Base-by-base conservation (phyloP, 2,797 vertebrate genomes). In the Leptatherina wallacei region DNA sequence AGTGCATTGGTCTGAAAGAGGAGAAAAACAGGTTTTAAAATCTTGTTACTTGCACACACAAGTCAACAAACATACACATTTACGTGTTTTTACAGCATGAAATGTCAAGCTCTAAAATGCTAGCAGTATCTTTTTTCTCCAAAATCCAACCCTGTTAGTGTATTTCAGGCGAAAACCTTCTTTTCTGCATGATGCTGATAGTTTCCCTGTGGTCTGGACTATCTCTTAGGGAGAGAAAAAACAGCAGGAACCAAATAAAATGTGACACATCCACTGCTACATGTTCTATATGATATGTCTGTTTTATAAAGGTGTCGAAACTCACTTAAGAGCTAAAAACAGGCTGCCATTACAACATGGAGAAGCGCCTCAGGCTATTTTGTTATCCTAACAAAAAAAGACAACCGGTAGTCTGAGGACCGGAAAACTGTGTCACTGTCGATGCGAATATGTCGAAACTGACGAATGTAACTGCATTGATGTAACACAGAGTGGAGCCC, bases 1-100 rank as follows among this genome's bases (percentile, higher is more conserved):
- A 3, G 92, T 97, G 88, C 98, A 99, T 67, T 99, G 94, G 83
- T 99, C 98, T 99, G 89, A 65, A 89, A 93, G 24, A 16, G 14
- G 18, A 79, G 20, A 56, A 61, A 61, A 76, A 65, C 6, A 5
- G 58, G 2, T 10, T 33, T 36, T 11, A 5, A 20, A 8, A 55
- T 36, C 6, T 2, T 38, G 13, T 2, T 33, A 20, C 27, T 42
- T 20, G 36, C 5, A 24, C 22, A 56, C 32, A 56, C 6, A 44
- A 27, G 12, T 29, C 3, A 33, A 57, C 11, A 61, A 61, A 57
- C 38, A 1, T 24, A 38, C 3, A 16, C 11, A 20, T 9, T n/a
- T 18, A 40, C 38, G n/a, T 47, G 20, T 47, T 20, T 47, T n/a
- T n/a, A 47, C 20, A n/a, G 44, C 27, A 52, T n/a, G 12, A 12